Evolutionary conservation across 2,888 invertebrate species (phyloP).

Genomic region (Augochlorella aurata): DNA sequence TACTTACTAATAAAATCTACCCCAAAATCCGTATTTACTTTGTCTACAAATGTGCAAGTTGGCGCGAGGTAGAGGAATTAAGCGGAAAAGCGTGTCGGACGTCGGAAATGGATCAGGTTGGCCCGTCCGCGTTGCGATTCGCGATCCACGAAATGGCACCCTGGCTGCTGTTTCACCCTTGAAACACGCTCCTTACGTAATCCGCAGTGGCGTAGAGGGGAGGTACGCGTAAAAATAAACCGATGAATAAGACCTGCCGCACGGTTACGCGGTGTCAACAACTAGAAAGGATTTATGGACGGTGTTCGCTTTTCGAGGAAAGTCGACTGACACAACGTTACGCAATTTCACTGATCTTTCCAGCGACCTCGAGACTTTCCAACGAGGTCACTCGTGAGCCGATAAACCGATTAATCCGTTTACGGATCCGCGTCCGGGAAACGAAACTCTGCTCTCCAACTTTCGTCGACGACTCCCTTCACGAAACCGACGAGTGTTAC

Average conservation of each 20-base stretch:
- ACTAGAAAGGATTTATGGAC: conserved; percentile 60
- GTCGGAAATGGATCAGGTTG: neutral
- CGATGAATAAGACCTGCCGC: conserved; percentile 65
- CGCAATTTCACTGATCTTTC: conserved; percentile 44
- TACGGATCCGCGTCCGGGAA: neutral
- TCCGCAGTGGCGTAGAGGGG: conserved; percentile 51
- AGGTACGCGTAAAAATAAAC: conserved; percentile 66
- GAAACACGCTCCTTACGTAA: conserved; percentile 62
- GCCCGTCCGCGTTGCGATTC: conserved; percentile 17
- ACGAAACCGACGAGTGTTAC: conserved; percentile 10
- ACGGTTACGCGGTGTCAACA: conserved; percentile 62
- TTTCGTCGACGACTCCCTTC: neutral
- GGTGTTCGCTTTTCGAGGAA: conserved; percentile 58
- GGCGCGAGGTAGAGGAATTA: neutral
- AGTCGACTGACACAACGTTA: conserved; percentile 62
- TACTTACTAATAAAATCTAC: no score
- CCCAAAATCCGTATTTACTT: no score
- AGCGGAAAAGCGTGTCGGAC: neutral
- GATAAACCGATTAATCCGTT: conserved; percentile 21
- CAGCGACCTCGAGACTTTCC: conserved; percentile 10
- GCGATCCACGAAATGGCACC: conserved; percentile 42
- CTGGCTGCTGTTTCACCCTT: conserved; percentile 60
- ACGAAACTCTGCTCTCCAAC: neutral
- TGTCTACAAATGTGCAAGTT: no score
- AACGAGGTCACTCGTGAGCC: conserved; percentile 26